Base-by-base conservation (phyloP, 2,888 invertebrate species). In the Drosophila barbarae region DNA sequence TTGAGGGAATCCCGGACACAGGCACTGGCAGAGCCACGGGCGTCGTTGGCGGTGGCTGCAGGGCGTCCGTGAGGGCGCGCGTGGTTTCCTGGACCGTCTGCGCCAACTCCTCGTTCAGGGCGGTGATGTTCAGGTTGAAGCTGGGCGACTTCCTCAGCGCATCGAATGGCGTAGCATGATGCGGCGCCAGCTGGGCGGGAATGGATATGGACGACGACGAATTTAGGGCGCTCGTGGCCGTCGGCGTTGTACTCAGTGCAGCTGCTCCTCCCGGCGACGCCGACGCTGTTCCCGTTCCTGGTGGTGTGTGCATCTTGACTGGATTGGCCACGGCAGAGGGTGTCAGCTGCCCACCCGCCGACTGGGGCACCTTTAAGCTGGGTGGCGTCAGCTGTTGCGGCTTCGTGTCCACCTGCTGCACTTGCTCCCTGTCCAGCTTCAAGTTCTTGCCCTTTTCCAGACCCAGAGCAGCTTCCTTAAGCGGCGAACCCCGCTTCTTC, bases 131-230 rank as follows among this genome's bases (percentile, higher is more conserved):
- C 28, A 90, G 65, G 74, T 90, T 90, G 46, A 89, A 90, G 51
- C 88, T 89, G 13, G 89, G 89, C 7, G 89, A 89, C 73, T 89
- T 89, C 7, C 89, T 78, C 13, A 89, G 41, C 1, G 81, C 86
- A 77, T 90, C 90, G 38, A 92, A 92, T 53, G 91, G 91, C 56
- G 80, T 82, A 21, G 82, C 69, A 9, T 69, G 69, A 6, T 54
- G 55, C 2, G 41, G 53, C 8, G 26, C 9, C 49, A 53, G 69
- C 28, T 9, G 63, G 28, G 8, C 12, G 13, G 51, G 13, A 1
- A 34, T 12, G 7, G 39, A 3, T 10, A 30, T 5, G 4, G 52
- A 39, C 10, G n/a, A n/a, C 7, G 30, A 18, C 13, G 21, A 30
- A 18, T 18, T 30, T n/a, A 6, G 5, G 18, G 12, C 18, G 21